Evolutionary conservation across 92 coral and sea anemone genomes (phyloP).

Genomic region (Nematostella vectensis): DNA sequence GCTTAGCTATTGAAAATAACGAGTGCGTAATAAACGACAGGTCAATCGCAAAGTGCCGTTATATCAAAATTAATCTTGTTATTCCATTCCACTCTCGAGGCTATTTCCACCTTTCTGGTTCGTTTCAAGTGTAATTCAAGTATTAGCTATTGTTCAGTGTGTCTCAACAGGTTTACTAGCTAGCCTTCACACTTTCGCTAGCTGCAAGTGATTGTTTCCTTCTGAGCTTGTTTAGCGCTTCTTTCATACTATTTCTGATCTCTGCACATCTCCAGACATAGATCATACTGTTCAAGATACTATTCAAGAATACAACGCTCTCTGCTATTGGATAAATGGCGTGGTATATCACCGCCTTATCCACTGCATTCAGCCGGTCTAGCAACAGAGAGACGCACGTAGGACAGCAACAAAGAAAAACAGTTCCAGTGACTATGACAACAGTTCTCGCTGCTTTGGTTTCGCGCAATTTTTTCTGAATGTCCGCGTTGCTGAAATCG

Average conservation of each 20-base stretch:
- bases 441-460: slow-evolving; percentile 27
- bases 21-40: too few species aligned
- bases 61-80: too few species aligned
- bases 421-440: slow-evolving; percentile 25
- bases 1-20: too few species aligned
- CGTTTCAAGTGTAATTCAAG: too few species aligned
- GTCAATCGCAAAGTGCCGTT: too few species aligned
- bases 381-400: slow-evolving; percentile 20
- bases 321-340: slow-evolving; percentile 33
- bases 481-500: slow-evolving; percentile 14
- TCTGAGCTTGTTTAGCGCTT: slow-evolving; percentile 4
- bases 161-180: too few species aligned
- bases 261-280: slow-evolving; percentile 44
- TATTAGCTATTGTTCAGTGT: too few species aligned
- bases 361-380: slow-evolving; percentile 19
- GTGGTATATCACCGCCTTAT: slow-evolving; percentile 16
- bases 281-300: slow-evolving; percentile 30
- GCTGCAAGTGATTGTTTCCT: too few species aligned
- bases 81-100: too few species aligned
- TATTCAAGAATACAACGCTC: slow-evolving; percentile 33
- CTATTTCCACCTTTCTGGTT: too few species aligned
- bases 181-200: too few species aligned
- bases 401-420: slow-evolving; percentile 32
- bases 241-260: slow-evolving; percentile 9
- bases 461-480: slow-evolving; percentile 8